These are phyloP conservation scores for Periplaneta americana DNA, from an alignment of 1,140 invertebrate species.

Conservation along the genomic window DNA sequence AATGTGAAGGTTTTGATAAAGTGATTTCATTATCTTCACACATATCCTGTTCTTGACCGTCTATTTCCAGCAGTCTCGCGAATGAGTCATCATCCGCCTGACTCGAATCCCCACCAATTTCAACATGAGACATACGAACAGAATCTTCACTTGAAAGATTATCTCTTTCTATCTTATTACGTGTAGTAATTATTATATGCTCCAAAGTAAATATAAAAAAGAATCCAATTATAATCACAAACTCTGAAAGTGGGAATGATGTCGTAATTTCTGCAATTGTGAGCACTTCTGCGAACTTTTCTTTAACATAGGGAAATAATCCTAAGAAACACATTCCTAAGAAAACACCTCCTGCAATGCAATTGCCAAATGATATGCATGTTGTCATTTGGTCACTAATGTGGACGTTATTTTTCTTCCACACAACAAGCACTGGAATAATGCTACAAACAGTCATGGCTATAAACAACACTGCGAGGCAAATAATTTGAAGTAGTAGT, in stretches of 20 bases:
- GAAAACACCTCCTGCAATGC: neutral
- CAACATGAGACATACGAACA: neutral
- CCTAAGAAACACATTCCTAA: neutral
- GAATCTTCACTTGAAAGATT: neutral
- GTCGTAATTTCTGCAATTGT: neutral
- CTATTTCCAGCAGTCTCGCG: neutral
- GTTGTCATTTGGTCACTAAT: neutral
- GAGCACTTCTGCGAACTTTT: neutral
- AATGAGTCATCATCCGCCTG: neutral
- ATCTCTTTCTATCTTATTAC: neutral
- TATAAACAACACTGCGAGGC: neutral
- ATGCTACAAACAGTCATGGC: neutral
- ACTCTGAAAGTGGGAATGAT: neutral
- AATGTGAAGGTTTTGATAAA: neutral
- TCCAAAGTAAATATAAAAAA: neutral
- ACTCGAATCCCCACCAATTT: neutral
- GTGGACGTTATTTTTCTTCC: neutral
- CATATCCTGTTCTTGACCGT: neutral
- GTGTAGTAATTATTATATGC: neutral
- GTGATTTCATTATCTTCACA: neutral
- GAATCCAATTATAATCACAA: neutral
- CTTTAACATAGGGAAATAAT: neutral
- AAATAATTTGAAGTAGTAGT: neutral
- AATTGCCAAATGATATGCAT: neutral
- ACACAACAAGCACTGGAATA: neutral